Percentiles rank a stretch among this genome's conserved stretches.
phyloP scores from a whole-genome alignment of 2,888 invertebrate species.

The Drosophila nigricruria region DNA sequence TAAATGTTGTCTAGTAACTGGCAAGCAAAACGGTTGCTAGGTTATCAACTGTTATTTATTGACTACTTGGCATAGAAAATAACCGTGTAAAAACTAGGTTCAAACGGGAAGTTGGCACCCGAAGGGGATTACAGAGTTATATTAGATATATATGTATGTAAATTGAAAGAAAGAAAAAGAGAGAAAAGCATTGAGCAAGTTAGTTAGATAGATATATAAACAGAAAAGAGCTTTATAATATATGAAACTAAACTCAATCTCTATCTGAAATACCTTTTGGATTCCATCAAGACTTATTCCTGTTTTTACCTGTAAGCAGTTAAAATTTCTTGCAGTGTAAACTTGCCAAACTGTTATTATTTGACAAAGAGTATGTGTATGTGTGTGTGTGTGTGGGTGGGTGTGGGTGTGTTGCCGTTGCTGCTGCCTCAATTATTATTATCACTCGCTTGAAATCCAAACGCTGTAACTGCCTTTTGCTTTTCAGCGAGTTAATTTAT shows the following conservation, averaged over 20 bases:
- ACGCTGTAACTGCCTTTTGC: constrained; percentile 50
- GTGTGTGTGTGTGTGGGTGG: constrained; percentile 17
- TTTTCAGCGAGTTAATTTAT: constrained; percentile 74
- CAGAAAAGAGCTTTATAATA: neutral
- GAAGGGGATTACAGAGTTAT: neutral
- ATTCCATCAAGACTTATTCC: neutral
- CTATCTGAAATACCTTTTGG: too few species aligned
- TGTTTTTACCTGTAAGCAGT: neutral
- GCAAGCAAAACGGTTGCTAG: constrained; percentile 40
- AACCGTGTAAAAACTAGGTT: too few species aligned
- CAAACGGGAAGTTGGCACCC: too few species aligned
- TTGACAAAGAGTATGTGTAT: constrained; percentile 22
- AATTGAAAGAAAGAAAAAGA: neutral
- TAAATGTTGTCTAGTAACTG: constrained; percentile 34
- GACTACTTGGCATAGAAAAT: neutral
- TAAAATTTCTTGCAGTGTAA: constrained; percentile 52
- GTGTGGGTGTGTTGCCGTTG: constrained; percentile 27
- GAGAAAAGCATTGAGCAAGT: too few species aligned
- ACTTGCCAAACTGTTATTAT: constrained; percentile 45
- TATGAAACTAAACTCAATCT: neutral
- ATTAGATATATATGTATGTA: neutral
- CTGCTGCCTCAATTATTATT: constrained; percentile 72
- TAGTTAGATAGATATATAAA: neutral
- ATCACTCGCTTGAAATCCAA: constrained; percentile 75
- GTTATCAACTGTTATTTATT: constrained; percentile 14